phyloP scores from a whole-genome alignment of 2,113 vertebrate genomes.

The Calyptomena viridis region DNA sequence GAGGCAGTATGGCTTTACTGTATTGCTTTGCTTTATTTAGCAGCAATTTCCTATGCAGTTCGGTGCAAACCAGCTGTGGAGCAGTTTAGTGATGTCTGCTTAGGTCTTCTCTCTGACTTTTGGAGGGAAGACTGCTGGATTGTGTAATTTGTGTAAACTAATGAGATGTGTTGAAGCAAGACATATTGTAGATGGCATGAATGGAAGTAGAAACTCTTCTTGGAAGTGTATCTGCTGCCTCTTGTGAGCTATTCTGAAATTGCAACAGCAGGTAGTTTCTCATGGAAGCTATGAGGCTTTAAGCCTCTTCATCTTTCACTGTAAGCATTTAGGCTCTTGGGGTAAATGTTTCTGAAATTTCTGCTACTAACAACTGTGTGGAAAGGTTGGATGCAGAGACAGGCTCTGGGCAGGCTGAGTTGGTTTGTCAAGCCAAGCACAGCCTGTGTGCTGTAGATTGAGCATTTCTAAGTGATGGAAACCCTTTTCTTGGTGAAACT shows the following conservation, averaged over 20 bases:
- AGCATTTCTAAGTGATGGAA: neutral
- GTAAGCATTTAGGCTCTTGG: neutral
- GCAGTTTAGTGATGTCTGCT: neutral
- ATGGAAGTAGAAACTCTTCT: neutral
- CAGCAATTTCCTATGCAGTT: neutral
- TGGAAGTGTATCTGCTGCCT: constrained; percentile 49
- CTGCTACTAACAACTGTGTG: neutral
- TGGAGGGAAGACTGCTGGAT: neutral
- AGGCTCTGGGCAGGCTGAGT: neutral
- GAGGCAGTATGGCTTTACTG: neutral
- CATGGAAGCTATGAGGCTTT: neutral
- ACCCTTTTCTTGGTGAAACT: neutral
- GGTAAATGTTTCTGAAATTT: neutral
- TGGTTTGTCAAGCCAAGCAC: neutral
- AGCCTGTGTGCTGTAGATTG: neutral
- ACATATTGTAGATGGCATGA: neutral
- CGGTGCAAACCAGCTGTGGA: neutral
- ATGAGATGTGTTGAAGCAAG: neutral
- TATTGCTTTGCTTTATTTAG: neutral
- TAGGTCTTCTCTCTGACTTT: neutral
- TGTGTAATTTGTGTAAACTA: neutral
- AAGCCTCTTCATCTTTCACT: neutral
- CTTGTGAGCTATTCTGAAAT: constrained; percentile 21
- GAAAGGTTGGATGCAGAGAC: neutral
- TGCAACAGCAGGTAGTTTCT: neutral